phyloP scores from a whole-genome alignment of 2,113 vertebrate species.

The Tamias sibiricus region DNA sequence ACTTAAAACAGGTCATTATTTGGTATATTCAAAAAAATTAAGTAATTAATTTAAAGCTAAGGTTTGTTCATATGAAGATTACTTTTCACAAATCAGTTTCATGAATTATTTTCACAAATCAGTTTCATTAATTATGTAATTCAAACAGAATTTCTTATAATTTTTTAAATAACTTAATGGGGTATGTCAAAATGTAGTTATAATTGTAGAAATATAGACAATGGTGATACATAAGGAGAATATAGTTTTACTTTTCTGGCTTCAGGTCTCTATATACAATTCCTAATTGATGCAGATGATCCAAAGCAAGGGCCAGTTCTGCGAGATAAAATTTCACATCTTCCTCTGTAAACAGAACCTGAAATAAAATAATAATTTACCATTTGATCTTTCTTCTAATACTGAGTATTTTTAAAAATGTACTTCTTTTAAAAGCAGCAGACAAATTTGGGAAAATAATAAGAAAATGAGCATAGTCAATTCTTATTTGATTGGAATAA shows the following conservation, averaged over 20 bases:
- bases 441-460: conserved; percentile 26
- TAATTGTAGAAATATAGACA: conserved; percentile 71
- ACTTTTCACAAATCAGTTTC: conserved; percentile 24
- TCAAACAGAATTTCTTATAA: background rate
- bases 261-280: conserved; percentile 99
- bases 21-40: background rate
- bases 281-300: conserved; percentile 98
- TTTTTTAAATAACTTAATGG: conserved; percentile 31
- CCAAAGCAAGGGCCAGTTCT: conserved; percentile 98
- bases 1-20: conserved; percentile 23
- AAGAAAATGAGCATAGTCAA: conserved; percentile 23
- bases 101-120: conserved; percentile 14
- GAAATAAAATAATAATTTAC: conserved; percentile 98
- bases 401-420: conserved; percentile 79
- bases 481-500: background rate
- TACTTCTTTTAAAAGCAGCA: conserved; percentile 43
- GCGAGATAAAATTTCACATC: conserved; percentile 99
- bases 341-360: conserved; percentile 99
- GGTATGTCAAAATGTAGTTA: conserved; percentile 67
- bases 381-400: conserved; percentile 90
- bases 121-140: too few species aligned
- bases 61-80: background rate
- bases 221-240: conserved; percentile 78
- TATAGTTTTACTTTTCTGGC: conserved; percentile 97
- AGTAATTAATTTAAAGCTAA: conserved; percentile 56